A percentile compares a stretch with the other conserved stretches of the same genome.
These are phyloP conservation scores for Andricus curvator DNA, from an alignment of 2,888 invertebrate genomes.

Conservation along the genomic window DNA sequence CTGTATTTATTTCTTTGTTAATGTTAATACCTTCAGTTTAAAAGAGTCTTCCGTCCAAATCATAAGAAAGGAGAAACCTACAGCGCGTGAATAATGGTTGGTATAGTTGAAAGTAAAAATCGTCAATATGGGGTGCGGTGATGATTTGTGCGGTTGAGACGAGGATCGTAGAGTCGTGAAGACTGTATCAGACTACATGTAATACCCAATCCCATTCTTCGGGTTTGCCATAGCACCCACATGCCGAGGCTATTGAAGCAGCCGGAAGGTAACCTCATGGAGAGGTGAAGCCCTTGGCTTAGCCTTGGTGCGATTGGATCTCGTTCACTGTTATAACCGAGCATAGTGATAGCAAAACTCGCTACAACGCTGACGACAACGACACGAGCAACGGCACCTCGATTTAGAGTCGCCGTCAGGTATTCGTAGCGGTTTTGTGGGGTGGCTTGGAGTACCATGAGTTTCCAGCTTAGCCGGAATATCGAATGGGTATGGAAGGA, in stretches of 20 bases:
- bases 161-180: not conserved
- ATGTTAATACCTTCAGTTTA: too few species aligned
- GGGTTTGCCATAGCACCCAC: conserved; percentile 34
- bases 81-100: too few species aligned
- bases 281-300: conserved; percentile 59
- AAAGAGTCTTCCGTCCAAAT: too few species aligned
- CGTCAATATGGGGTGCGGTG: not conserved
- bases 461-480: conserved; percentile 53
- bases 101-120: not conserved
- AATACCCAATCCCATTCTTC: conserved; percentile 3
- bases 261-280: conserved; percentile 65
- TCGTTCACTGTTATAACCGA: conserved; percentile 62
- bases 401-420: conserved; percentile 65
- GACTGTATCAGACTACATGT: not conserved
- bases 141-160: not conserved
- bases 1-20: too few species aligned
- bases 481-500: conserved; percentile 59
- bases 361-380: conserved; percentile 55
- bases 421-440: conserved; percentile 62
- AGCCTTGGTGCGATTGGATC: conserved; percentile 57
- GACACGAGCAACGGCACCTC: conserved; percentile 60
- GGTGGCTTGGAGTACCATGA: conserved; percentile 41
- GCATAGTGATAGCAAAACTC: conserved; percentile 53
- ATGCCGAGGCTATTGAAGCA: conserved; percentile 61
- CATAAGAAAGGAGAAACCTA: too few species aligned